Evolutionary conservation across 92 coral and sea anemone species (phyloP).

Genomic region (Plumapathes pennacea): DNA sequence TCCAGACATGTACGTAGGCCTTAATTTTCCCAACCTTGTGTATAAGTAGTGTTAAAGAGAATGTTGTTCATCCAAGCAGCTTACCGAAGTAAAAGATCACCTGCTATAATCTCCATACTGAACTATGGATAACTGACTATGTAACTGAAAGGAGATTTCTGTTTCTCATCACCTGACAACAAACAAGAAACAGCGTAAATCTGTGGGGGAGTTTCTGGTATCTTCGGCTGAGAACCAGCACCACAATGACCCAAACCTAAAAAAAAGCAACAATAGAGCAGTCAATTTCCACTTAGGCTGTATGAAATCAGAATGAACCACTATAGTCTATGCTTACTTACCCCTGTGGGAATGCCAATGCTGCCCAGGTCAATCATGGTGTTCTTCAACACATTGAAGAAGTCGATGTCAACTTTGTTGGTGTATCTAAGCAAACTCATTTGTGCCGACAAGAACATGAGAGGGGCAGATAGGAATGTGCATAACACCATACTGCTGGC

Average conservation of each 20-base stretch:
- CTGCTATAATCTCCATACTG: too few relatives aligned
- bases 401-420: slow-evolving; percentile 8
- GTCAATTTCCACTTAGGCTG: too few relatives aligned
- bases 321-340: slow-evolving; percentile 54
- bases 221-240: slow-evolving; percentile 72
- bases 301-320: too few relatives aligned
- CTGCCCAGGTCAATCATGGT: slow-evolving; percentile 71
- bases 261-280: background rate
- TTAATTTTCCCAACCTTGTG: too few relatives aligned
- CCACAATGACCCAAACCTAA: slow-evolving; percentile 78
- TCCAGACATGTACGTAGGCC: too few relatives aligned
- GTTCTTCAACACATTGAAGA: slow-evolving; percentile 29
- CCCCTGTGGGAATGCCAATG: slow-evolving; percentile 71
- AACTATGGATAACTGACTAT: too few relatives aligned
- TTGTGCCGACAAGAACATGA: slow-evolving; percentile 77
- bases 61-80: too few relatives aligned
- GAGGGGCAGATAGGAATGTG: slow-evolving; percentile 83
- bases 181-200: slow-evolving; percentile 60
- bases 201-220: slow-evolving; percentile 67
- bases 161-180: slow-evolving; percentile 63
- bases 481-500: slow-evolving; percentile 79
- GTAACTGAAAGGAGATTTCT: too few relatives aligned
- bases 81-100: too few relatives aligned
- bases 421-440: slow-evolving; percentile 59
- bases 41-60: too few relatives aligned